Base-by-base conservation (phyloP, 2,797 vertebrate genomes). In the Clarias laeviceps region DNA sequence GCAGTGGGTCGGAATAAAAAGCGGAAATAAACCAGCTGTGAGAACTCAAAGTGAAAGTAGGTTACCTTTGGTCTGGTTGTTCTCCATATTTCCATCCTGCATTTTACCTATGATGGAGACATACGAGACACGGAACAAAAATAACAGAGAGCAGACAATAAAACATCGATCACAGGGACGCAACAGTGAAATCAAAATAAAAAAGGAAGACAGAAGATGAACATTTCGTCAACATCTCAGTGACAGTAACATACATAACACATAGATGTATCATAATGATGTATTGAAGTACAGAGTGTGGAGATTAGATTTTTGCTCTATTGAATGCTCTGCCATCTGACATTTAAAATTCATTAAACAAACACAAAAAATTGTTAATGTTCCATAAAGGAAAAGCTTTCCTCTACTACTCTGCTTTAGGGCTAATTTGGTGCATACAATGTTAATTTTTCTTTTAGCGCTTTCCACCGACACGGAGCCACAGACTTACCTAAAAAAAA, bases 41-140 rank as follows among this genome's bases (percentile, higher is more conserved):
- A 90, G 87, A 86, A 82, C 91, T 92, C 88, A 91, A 93, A 90
- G 93, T 89, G 87, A 95, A 96, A 96, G 94, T 94, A 91, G 91
- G 95, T 99, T 99, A 99, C 98, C 98, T 99, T 99, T 99, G 95
- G 97, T 99, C 96, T 99, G 98, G 97, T 96, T 98, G 98, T 95
- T 95, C 96, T 99, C 98, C 97, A 97, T 96, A 99, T 97, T 98
- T 92, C 97, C 98, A 97, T 99, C 98, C 96, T 99, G 98, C 97
- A 99, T 99, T 97, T 99, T 99, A 97, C 98, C 98, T 99, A 99
- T 90, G 95, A 97, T 97, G 97, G 94, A 97, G 96, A 97, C 97
- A 97, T 96, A 96, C 94, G 95, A 96, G 96, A 99, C 96, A 98
- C 97, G 97, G 93, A 91, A 98, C 97, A 96, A 94, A 95, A 95